Evolutionary conservation across 2,113 vertebrate species (phyloP), one percentile per base, ranked within the genome.

Genomic region (Chauna torquata): DNA sequence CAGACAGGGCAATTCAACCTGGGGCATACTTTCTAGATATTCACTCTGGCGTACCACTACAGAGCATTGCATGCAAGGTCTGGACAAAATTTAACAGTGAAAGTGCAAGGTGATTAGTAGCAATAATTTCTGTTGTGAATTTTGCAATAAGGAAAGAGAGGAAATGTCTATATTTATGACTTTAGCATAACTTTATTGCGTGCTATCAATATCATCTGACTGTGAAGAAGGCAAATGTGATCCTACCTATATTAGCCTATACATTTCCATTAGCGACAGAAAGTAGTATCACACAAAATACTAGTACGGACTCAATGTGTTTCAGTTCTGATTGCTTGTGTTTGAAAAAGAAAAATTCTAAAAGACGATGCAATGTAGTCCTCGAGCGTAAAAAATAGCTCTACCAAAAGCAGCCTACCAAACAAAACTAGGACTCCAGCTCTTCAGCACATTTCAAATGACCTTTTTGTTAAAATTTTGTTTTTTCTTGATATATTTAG

Each of bases 11-110:
- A 47, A 6, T 80, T 17, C 20, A 58, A 27, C 7, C 9, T 68
- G n/a, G 27, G 9, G 17, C 36, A 59, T 42, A 9, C 11, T 72
- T 71, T 69, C 32, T 32, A 32, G 13, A 19, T 32, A 12, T 52
- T 71, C 3, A 5, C 2, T 52, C 24, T 12, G 28, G 20, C 1
- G 2, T 68, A 58, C 8, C 4, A 16, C 24, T 30, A 4, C 4
- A 4, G 40, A 69, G 3, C 4, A 8, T 5, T 50, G 16, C 3
- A 3, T 8, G 19, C 12, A 72, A 80, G 8, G 34, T 59, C 20
- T 59, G 27, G 27, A 76, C 11, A 88, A 88, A 86, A 72, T 13
- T 52, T 75, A 58, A 16, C 16, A 62, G 14, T 28, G 82, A 45
- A 61, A 86, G 6, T 16, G 14, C 19, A 82, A 71, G 5, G 19